phyloP scores from a whole-genome alignment of 2,888 invertebrate genomes.

The Drosophila eohydei region DNA sequence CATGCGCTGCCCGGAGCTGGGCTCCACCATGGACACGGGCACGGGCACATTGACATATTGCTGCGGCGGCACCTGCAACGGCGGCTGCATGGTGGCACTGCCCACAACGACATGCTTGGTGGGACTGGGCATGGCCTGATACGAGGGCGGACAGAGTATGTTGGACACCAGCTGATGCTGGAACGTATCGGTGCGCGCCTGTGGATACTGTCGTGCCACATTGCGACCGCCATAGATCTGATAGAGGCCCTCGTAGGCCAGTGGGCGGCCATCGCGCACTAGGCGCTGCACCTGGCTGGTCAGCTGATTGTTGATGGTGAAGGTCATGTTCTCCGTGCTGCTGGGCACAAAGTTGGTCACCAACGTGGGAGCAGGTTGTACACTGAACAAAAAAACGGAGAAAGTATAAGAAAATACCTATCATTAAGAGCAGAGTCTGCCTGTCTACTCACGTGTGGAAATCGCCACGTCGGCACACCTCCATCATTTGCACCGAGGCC shows the following conservation, averaged over 20 bases:
- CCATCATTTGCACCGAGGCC: conserved; percentile 99
- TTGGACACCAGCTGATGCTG: conserved; percentile 97
- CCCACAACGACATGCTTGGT: conserved; percentile 87
- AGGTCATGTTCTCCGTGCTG: conserved; percentile 93
- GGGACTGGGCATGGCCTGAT: conserved; percentile 92
- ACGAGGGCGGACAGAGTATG: conserved; percentile 95
- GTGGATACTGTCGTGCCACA: conserved; percentile 89
- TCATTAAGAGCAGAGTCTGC: too few relatives aligned
- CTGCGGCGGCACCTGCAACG: conserved; percentile 89
- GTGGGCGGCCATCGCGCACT: conserved; percentile 88
- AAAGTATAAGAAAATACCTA: too few relatives aligned
- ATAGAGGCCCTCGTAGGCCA: conserved; percentile 90
- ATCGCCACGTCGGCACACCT: conserved; percentile 88
- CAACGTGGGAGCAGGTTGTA: conserved; percentile 87
- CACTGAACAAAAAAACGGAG: conserved; percentile 63
- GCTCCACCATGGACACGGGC: conserved; percentile 97
- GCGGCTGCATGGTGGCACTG: conserved; percentile 86
- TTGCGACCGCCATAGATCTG: conserved; percentile 88
- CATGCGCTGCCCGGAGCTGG: conserved; percentile 92
- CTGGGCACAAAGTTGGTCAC: conserved; percentile 92
- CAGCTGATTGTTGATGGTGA: conserved; percentile 96
- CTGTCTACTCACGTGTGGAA: conserved; percentile 84
- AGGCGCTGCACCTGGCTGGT: conserved; percentile 90
- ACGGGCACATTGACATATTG: conserved; percentile 90
- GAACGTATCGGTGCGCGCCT: conserved; percentile 92